Conservation (phyloP, 2,113 vertebrate genomes). For the Herpailurus yagouaroundi region DNA sequence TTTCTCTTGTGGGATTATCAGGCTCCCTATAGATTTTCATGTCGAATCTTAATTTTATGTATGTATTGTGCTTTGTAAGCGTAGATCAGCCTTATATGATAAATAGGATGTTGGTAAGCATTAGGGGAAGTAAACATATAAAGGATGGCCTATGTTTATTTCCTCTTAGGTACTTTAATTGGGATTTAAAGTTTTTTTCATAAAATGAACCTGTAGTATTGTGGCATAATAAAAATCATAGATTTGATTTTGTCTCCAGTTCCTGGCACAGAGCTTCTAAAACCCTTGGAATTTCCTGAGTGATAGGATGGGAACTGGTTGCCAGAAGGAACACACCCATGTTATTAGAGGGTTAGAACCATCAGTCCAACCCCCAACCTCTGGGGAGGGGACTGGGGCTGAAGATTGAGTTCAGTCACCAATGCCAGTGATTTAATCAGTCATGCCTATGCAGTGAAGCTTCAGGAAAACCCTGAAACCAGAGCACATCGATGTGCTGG, state of each 20-base stretch:
- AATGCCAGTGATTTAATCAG: not conserved
- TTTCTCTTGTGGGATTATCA: not conserved
- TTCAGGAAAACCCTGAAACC: not conserved
- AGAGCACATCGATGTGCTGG: not conserved
- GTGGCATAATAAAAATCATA: not conserved
- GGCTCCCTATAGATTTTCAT: conserved; percentile 2
- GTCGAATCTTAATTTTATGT: not conserved
- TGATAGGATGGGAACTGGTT: not conserved
- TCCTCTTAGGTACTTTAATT: not conserved
- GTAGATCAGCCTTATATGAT: not conserved
- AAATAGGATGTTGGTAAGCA: not conserved
- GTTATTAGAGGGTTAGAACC: not conserved
- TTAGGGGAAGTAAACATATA: not conserved
- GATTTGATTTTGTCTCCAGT: not conserved
- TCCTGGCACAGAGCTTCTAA: not conserved
- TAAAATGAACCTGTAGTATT: not conserved
- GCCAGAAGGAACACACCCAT: not conserved
- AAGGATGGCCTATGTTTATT: not conserved
- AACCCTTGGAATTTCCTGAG: not conserved
- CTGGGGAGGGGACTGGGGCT: no score
- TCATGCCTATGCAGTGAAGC: not conserved
- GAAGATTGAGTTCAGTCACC: not conserved
- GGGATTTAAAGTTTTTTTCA: conserved; percentile 26
- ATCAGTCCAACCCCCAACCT: not conserved
- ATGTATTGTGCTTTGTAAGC: not conserved